A percentile compares a stretch with the other conserved stretches of the same genome.
Conservation (phyloP, 2,113 vertebrate genomes). For the Rana temporaria region DNA sequence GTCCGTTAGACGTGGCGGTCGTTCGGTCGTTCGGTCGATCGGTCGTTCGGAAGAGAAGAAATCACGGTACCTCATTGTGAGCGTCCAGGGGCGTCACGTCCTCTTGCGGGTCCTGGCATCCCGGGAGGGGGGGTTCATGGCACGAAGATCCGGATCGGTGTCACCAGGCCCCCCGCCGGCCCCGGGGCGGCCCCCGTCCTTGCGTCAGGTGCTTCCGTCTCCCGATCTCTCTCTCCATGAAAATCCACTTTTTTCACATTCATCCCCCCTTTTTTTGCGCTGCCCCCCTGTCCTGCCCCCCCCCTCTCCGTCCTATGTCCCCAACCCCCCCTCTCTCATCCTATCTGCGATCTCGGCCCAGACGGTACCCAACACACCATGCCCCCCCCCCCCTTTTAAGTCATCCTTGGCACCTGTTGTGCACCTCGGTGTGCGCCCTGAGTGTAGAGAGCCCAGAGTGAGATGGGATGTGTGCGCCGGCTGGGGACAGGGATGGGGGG, state of each 20-base stretch:
- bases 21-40: not conserved
- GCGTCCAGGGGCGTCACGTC: not conserved
- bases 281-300: not conserved
- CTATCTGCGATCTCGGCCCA: too few species aligned
- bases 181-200: not conserved
- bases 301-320: not conserved
- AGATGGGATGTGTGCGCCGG: not conserved
- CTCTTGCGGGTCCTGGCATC: not conserved
- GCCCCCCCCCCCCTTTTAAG: not conserved
- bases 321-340: too few species aligned
- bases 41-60: not conserved
- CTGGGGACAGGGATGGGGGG: constrained; percentile 1
- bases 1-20: not conserved
- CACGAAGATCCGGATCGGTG: not conserved
- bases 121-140: not conserved
- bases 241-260: constrained; percentile 32
- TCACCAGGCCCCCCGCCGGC: not conserved
- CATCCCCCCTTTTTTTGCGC: constrained; percentile 21
- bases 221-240: constrained; percentile 24
- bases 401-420: constrained; percentile 34
- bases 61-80: constrained; percentile 42
- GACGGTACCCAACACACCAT: not conserved
- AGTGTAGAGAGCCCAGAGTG: constrained; percentile 11
- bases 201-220: constrained; percentile 26
- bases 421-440: not conserved